Conservation (phyloP, 2,888 invertebrate species). For the Drosophila anceps region DNA sequence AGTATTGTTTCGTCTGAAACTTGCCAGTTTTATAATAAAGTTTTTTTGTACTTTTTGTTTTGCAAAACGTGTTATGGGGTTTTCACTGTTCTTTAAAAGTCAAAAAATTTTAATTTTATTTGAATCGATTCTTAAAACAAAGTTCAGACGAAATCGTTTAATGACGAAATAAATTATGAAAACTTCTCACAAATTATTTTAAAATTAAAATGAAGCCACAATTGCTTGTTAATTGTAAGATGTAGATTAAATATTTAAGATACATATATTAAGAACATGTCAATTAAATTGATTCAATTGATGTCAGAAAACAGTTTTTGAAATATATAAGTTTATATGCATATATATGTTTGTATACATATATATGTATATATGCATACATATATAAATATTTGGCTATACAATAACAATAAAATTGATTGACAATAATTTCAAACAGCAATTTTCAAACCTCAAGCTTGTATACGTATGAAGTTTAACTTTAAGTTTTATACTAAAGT, state of each 20-base stretch:
- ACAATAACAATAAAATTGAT: neutral
- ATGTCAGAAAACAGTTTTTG: neutral
- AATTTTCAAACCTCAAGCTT: neutral
- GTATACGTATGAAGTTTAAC: neutral
- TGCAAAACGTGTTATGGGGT: neutral
- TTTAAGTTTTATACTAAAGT: conserved; percentile 48
- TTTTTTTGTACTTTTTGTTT: neutral
- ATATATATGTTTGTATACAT: too few species aligned
- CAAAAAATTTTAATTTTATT: too few species aligned
- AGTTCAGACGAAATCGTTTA: too few species aligned
- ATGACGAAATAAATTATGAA: too few species aligned
- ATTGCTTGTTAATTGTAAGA: too few species aligned
- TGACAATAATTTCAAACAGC: neutral
- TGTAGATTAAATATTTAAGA: too few species aligned
- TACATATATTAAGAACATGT: neutral
- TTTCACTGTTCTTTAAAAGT: neutral
- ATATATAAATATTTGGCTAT: too few species aligned
- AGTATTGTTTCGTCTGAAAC: neutral
- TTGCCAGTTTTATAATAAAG: neutral
- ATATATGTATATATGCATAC: too few species aligned
- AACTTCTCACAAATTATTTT: too few species aligned
- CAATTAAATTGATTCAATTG: neutral
- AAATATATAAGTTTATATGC: too few species aligned
- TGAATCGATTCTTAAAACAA: too few species aligned
- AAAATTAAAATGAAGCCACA: too few species aligned